Percentiles rank a stretch among this genome's conserved stretches.
Evolutionary conservation across 2,797 vertebrate species (phyloP).

Genomic region (Babyrousa celebensis): DNA sequence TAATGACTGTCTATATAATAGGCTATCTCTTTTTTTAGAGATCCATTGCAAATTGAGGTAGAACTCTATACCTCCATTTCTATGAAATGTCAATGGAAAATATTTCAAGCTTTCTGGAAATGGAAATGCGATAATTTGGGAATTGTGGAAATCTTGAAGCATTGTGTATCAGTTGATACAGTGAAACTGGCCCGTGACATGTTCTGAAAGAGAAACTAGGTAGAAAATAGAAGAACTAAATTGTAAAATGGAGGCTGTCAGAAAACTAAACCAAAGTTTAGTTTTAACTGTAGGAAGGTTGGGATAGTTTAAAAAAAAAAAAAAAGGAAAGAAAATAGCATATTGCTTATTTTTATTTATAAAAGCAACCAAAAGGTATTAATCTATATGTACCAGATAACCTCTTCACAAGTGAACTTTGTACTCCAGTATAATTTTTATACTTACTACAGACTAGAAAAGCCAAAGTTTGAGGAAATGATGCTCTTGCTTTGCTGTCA

Average conservation of each 20-base stretch:
- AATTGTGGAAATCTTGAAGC: slow-evolving; percentile 59
- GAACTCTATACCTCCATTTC: slow-evolving; percentile 40
- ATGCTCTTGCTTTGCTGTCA: accelerated
- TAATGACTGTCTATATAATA: slow-evolving; percentile 46
- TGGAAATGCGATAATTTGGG: slow-evolving; percentile 52
- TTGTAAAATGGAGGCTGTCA: slow-evolving; percentile 46
- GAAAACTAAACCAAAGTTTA: neutral
- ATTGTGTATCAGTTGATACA: neutral
- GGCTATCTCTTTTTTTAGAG: slow-evolving; percentile 35
- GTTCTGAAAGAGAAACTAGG: slow-evolving; percentile 52
- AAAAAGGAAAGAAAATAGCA: neutral
- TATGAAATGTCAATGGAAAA: slow-evolving; percentile 57
- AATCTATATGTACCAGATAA: neutral
- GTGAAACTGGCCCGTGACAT: neutral
- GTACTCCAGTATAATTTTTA: neutral
- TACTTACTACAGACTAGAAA: neutral
- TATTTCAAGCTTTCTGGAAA: slow-evolving; percentile 64
- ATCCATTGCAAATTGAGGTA: slow-evolving; percentile 55
- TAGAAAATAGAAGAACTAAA: slow-evolving; percentile 47
- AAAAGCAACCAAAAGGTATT: neutral
- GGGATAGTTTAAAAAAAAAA: neutral
- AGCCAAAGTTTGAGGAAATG: neutral
- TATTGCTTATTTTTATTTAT: slow-evolving; percentile 42
- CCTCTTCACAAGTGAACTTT: slow-evolving; percentile 45
- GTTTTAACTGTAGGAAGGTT: slow-evolving; percentile 28